Conservation (phyloP, 2,888 invertebrate species). For the Pachydiplax longipennis region DNA sequence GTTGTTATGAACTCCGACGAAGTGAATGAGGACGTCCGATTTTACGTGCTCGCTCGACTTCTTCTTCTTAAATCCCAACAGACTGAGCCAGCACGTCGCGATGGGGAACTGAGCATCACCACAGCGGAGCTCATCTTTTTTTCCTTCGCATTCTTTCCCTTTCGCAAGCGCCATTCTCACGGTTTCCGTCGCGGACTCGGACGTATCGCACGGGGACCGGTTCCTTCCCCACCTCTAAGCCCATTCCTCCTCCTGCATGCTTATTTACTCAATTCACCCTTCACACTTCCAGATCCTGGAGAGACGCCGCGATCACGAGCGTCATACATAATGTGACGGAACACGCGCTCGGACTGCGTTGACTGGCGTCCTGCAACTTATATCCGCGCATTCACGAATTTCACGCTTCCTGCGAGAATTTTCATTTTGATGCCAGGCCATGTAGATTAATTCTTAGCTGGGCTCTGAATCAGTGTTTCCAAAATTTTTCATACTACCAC, state of each 20-base stretch:
- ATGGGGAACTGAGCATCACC: not conserved
- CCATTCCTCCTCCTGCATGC: slow-evolving; percentile 47
- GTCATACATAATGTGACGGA: not conserved
- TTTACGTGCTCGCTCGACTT: not conserved
- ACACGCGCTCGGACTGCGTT: not conserved
- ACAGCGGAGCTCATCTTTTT: not conserved
- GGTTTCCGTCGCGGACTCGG: slow-evolving; percentile 53
- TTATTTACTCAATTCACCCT: slow-evolving; percentile 45
- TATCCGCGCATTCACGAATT: too few species aligned
- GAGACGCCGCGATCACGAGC: not conserved
- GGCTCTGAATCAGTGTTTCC: too few species aligned
- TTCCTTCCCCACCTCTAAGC: slow-evolving; percentile 53
- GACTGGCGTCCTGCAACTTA: too few species aligned
- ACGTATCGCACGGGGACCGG: slow-evolving; percentile 4
- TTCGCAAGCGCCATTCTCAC: slow-evolving; percentile 49
- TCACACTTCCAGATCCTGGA: not conserved
- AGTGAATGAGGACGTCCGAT: not conserved
- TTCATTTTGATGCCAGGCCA: too few species aligned
- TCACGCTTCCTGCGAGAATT: too few species aligned
- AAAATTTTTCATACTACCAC: too few species aligned
- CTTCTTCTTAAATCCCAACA: too few species aligned
- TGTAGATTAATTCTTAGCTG: too few species aligned
- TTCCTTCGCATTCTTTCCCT: slow-evolving; percentile 21
- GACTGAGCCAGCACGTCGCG: too few species aligned
- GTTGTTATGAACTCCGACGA: too few species aligned